Conservation (phyloP, 2,113 vertebrate genomes). For the Notiomystis cincta region DNA sequence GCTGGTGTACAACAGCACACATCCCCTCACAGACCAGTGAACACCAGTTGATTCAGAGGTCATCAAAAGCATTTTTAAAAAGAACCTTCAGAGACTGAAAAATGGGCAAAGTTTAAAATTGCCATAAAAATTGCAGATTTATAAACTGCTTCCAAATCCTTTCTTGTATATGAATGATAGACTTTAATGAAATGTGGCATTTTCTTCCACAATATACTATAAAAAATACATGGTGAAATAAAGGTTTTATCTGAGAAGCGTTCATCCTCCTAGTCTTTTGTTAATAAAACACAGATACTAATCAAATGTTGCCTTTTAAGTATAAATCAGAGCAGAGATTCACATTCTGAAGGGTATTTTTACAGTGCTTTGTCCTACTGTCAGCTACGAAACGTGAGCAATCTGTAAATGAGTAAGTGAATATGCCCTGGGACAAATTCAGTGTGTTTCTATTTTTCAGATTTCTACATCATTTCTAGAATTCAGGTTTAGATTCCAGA, state of each 20-base stretch:
- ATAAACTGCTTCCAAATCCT: not conserved
- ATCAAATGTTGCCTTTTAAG: conserved; percentile 9
- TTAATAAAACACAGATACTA: conserved; percentile 13
- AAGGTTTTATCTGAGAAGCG: not conserved
- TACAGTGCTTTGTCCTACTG: not conserved
- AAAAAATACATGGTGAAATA: not conserved
- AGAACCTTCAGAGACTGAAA: not conserved
- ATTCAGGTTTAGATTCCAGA: not conserved
- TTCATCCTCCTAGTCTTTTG: not conserved
- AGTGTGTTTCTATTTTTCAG: not conserved
- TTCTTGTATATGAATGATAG: not conserved
- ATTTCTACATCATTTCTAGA: not conserved
- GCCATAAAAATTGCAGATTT: not conserved
- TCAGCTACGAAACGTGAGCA: not conserved
- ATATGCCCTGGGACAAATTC: not conserved
- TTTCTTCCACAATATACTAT: not conserved
- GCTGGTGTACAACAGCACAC: not conserved
- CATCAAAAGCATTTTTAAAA: not conserved
- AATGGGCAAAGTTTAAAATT: not conserved
- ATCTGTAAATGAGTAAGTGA: not conserved
- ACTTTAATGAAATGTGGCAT: not conserved
- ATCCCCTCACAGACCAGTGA: not conserved
- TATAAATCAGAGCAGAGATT: conserved; percentile 5
- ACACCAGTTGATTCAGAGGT: not conserved
- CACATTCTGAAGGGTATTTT: not conserved